Percentiles rank a stretch among this genome's conserved stretches.
phyloP scores from a whole-genome alignment of 2,113 vertebrate genomes.

The Channa maculata region DNA sequence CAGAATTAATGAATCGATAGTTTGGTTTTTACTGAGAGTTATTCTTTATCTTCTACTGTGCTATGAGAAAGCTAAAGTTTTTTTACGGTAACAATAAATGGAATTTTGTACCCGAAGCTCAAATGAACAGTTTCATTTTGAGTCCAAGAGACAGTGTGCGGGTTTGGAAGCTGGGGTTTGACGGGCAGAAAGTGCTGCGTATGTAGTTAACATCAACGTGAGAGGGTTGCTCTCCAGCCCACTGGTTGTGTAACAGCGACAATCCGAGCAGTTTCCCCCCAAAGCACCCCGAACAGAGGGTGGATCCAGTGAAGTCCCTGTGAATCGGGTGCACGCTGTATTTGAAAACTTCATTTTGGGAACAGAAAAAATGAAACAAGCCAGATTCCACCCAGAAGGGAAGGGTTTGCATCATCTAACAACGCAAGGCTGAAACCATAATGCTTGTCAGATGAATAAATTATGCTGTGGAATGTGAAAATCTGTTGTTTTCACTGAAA shows the following conservation, averaged over 20 bases:
- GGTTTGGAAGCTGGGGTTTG: slow-evolving; percentile 52
- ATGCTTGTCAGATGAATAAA: slow-evolving; percentile 68
- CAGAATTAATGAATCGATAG: neutral
- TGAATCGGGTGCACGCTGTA: slow-evolving; percentile 37
- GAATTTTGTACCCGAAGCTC: slow-evolving; percentile 54
- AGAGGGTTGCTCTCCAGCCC: slow-evolving; percentile 57
- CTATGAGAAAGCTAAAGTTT: slow-evolving; percentile 51
- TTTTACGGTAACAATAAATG: slow-evolving; percentile 37
- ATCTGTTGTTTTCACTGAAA: slow-evolving; percentile 77
- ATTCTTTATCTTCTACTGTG: slow-evolving; percentile 35
- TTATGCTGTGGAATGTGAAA: slow-evolving; percentile 62
- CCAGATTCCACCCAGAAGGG: slow-evolving; percentile 45
- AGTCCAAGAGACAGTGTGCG: no score
- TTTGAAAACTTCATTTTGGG: slow-evolving; percentile 45
- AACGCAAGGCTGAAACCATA: slow-evolving; percentile 40
- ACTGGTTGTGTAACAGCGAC: slow-evolving; percentile 63
- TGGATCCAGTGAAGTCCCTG: slow-evolving; percentile 47
- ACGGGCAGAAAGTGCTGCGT: slow-evolving; percentile 69
- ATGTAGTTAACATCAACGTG: slow-evolving; percentile 61
- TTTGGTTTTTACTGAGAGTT: neutral
- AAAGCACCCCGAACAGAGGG: slow-evolving; percentile 39
- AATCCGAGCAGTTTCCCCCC: slow-evolving; percentile 59
- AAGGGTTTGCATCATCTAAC: slow-evolving; percentile 62
- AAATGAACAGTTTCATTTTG: slow-evolving; percentile 46
- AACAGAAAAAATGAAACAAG: slow-evolving; percentile 26